Evolutionary conservation across 2,113 vertebrate species (phyloP), one percentile per base, ranked within the genome.

Genomic region (Oncorhynchus gorbuscha): DNA sequence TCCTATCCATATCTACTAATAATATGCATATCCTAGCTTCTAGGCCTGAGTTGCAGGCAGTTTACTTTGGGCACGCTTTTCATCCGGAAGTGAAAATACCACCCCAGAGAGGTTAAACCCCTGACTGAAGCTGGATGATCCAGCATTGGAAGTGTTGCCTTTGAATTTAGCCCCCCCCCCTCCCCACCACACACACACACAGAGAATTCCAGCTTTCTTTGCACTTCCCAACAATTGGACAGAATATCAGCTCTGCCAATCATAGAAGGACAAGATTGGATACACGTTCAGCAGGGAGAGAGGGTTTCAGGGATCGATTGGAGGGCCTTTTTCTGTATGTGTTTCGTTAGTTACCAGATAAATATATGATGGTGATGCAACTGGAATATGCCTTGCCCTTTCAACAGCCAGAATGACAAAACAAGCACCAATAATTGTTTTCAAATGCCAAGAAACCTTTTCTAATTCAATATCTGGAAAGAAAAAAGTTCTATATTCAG

Each of bases 341-440:
- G 7, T 11, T 69, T 45, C 11, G 35, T 22, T 45, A 0, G 35
- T 45, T 69, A 39, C 51, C 16, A 67, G n/a, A 28, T 28, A 8
- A 67, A 68, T 12, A 24, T 62, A 39, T 39, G 35, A 58, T 32
- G 20, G 35, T 64, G 24, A 30, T 78, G 49, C 32, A 58, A 59
- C 16, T 45, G 22, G 55, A 26, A 55, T 72, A 69, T 35, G 26
- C 22, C 22, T 49, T 61, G 64, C 62, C 71, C 71, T 73, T 78
- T 71, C 35, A 26, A 32, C n/a, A 3, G 48, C 64, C 62, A 32
- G n/a, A 68, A 68, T 59, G 30, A 26, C 61, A 66, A 20, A 62
- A 39, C 71, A 66, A 66, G 49, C 61, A 59, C 18, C 58, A 30
- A 30, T 77, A 72, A 65, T 77, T 77, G 69, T 72, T 77, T 77